A percentile compares a stretch with the other conserved stretches of the same genome.
Evolutionary conservation across 2,797 vertebrate genomes (phyloP).

Genomic region (Sebastes paucispinis): DNA sequence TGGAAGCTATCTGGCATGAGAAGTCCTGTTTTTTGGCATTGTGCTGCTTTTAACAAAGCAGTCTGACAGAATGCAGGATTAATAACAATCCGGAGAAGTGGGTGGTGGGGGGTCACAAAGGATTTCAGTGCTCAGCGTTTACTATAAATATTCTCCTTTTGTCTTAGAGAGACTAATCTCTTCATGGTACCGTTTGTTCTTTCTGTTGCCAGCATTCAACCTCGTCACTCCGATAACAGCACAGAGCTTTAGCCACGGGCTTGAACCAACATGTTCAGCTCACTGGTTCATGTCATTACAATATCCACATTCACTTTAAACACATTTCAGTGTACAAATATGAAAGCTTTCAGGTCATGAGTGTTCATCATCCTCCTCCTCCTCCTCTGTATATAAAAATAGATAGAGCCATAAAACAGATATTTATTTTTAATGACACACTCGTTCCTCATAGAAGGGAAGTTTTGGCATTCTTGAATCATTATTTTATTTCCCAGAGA

Average conservation of each 20-base stretch:
- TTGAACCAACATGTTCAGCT: constrained; percentile 19
- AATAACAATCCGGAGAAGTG: constrained; percentile 48
- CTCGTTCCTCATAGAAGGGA: constrained; percentile 16
- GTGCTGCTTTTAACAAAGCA: constrained; percentile 27
- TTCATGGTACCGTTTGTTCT: constrained; percentile 17
- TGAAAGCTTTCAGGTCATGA: background rate
- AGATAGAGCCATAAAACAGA: constrained; percentile 27
- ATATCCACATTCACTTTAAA: background rate
- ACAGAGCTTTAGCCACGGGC: constrained; percentile 16
- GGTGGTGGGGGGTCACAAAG: constrained; percentile 47
- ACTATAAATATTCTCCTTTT: constrained; percentile 56
- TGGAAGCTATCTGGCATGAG: constrained; percentile 19
- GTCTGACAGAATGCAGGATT: constrained; percentile 53
- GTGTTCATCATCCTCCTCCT: background rate
- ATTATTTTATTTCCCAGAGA: constrained; percentile 27
- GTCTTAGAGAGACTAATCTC: constrained; percentile 51
- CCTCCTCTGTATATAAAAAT: background rate
- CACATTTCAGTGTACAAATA: background rate
- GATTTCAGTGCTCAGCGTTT: constrained; percentile 53
- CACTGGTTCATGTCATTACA: constrained; percentile 19
- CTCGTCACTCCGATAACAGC: constrained; percentile 6
- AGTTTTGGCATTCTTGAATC: constrained; percentile 29
- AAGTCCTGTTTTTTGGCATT: constrained; percentile 32
- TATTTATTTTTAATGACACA: constrained; percentile 55
- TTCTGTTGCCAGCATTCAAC: constrained; percentile 28